A percentile compares a stretch with the other conserved stretches of the same genome.
Evolutionary conservation across 2,888 invertebrate genomes (phyloP).

Genomic region (Phortica magna): DNA sequence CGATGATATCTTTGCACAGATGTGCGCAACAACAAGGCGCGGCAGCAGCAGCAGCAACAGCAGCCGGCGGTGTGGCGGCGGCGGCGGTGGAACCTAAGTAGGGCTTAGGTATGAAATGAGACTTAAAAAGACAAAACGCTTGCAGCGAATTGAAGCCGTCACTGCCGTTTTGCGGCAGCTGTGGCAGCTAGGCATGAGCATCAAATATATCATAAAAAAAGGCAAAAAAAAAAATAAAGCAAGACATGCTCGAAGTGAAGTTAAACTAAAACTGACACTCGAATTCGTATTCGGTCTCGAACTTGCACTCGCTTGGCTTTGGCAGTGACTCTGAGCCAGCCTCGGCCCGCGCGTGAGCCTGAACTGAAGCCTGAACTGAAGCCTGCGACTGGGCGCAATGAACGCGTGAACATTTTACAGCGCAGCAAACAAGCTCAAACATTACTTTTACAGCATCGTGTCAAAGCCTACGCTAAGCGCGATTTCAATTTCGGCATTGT

Average conservation of each 20-base stretch:
- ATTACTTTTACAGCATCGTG: background rate
- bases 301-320: too few relatives aligned
- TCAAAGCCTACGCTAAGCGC: background rate
- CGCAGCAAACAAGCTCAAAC: background rate
- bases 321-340: too few relatives aligned
- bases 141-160: background rate
- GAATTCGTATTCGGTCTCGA: too few relatives aligned
- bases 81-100: too few relatives aligned
- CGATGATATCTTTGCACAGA: conserved; percentile 50
- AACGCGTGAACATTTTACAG: background rate
- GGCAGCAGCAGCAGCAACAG: background rate
- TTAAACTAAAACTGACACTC: background rate
- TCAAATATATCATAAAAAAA: too few relatives aligned
- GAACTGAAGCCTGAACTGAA: background rate
- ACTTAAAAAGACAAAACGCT: conserved; percentile 16
- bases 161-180: background rate
- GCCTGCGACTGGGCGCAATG: background rate
- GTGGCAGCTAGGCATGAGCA: too few relatives aligned
- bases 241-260: too few relatives aligned
- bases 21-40: background rate
- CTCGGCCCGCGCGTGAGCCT: too few relatives aligned
- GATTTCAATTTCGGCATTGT: too few relatives aligned
- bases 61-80: too few relatives aligned
- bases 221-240: too few relatives aligned
- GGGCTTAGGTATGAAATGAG: background rate